Evolutionary conservation across 2,888 invertebrate genomes (phyloP).

Genomic region (Drosophila kuntzei): DNA sequence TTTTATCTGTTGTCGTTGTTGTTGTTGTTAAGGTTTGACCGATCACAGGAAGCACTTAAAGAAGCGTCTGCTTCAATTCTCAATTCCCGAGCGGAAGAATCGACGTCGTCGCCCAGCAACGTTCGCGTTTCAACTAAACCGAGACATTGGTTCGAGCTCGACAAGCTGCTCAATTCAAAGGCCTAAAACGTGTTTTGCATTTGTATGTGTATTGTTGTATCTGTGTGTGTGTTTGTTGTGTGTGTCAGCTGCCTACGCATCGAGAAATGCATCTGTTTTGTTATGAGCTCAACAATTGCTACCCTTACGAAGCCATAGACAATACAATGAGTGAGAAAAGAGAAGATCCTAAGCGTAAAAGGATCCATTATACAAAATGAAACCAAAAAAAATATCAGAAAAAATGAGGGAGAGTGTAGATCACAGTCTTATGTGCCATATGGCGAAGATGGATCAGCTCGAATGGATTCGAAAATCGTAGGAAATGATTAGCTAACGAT

Average conservation of each 20-base stretch:
- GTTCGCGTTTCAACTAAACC: conserved; percentile 76
- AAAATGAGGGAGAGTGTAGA: conserved; percentile 2
- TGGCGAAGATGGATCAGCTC: conserved; percentile 33
- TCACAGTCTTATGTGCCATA: conserved; percentile 43
- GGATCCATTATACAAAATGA: conserved; percentile 63
- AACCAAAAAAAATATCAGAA: background rate
- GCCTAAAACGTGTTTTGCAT: conserved; percentile 16
- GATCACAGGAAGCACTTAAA: conserved; percentile 56
- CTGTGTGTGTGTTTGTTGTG: conserved; percentile 19
- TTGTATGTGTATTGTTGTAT: background rate
- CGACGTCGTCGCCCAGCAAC: conserved; percentile 65
- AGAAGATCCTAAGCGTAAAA: conserved; percentile 64
- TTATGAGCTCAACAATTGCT: conserved; percentile 58
- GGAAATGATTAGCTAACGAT: conserved; percentile 73
- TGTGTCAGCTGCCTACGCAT: conserved; percentile 56
- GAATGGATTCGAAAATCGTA: conserved; percentile 28
- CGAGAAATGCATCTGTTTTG: conserved; percentile 72
- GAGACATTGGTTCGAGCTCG: conserved; percentile 47
- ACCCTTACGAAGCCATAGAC: conserved; percentile 61
- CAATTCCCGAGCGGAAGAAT: conserved; percentile 36
- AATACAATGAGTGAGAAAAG: conserved; percentile 30
- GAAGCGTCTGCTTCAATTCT: conserved; percentile 6
- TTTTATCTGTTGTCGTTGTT: conserved; percentile 4
- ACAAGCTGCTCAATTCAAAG: conserved; percentile 33
- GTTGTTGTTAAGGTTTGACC: conserved; percentile 50